phyloP scores from a whole-genome alignment of 2,797 vertebrate species.

The Lophius americanus region DNA sequence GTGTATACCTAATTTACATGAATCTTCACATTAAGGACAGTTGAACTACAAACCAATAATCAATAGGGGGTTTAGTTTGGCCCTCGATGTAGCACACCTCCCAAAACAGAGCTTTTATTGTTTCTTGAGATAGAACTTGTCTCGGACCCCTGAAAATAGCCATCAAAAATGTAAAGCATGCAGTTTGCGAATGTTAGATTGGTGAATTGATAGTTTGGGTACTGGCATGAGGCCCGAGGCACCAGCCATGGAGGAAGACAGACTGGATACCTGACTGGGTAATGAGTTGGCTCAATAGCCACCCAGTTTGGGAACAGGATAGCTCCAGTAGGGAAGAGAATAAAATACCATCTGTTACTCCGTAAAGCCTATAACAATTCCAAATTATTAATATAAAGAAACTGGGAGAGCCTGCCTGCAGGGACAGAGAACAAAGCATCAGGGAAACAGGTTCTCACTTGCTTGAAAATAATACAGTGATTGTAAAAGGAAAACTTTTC shows the following conservation, averaged over 20 bases:
- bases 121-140: too few species aligned
- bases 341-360: slow-evolving; percentile 21
- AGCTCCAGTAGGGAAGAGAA: slow-evolving; percentile 10
- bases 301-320: neutral
- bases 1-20: too few species aligned
- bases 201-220: neutral
- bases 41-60: too few species aligned
- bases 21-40: too few species aligned
- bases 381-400: neutral
- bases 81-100: too few species aligned
- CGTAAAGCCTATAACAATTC: neutral
- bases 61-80: too few species aligned
- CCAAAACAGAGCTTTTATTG: too few species aligned
- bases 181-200: neutral
- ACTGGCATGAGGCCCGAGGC: neutral
- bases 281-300: slow-evolving; percentile 2
- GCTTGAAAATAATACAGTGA: neutral
- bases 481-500: neutral
- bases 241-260: neutral
- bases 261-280: neutral
- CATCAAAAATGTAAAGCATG: neutral
- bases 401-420: neutral
- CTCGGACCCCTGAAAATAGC: neutral
- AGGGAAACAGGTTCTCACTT: neutral
- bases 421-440: slow-evolving; percentile 1